These are phyloP conservation scores for Caranx ignobilis DNA, from an alignment of 2,113 vertebrate genomes.

Conservation along the genomic window DNA sequence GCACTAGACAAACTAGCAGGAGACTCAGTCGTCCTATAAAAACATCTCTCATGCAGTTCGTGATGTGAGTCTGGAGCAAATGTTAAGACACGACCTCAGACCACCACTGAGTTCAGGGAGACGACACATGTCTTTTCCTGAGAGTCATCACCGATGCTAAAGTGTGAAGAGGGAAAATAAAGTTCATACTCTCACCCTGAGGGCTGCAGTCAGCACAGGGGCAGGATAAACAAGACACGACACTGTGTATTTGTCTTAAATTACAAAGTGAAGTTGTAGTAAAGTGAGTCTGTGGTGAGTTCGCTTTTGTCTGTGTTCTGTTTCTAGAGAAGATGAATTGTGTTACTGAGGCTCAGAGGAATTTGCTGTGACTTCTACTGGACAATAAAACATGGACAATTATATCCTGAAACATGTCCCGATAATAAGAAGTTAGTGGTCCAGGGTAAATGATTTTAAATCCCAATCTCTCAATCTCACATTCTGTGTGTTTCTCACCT, in stretches of 20 bases:
- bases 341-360: neutral
- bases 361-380: neutral
- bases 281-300: too few species aligned
- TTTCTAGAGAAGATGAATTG: neutral
- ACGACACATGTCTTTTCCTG: neutral
- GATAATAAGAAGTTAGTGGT: neutral
- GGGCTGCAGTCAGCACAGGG: neutral
- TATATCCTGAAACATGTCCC: neutral
- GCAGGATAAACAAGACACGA: neutral
- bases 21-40: too few species aligned
- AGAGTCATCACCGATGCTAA: neutral
- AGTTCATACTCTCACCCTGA: neutral
- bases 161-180: neutral
- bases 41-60: too few species aligned
- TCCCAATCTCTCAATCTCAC: neutral
- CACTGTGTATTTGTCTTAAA: neutral
- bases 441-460: too few species aligned
- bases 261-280: neutral
- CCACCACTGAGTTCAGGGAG: neutral
- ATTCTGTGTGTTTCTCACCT: conserved; percentile 83
- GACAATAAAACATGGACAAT: neutral
- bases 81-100: neutral
- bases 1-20: too few species aligned
- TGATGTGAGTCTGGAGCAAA: neutral
- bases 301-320: too few species aligned